Base-by-base conservation (phyloP, 2,888 invertebrate species). In the Macaria liturata region DNA sequence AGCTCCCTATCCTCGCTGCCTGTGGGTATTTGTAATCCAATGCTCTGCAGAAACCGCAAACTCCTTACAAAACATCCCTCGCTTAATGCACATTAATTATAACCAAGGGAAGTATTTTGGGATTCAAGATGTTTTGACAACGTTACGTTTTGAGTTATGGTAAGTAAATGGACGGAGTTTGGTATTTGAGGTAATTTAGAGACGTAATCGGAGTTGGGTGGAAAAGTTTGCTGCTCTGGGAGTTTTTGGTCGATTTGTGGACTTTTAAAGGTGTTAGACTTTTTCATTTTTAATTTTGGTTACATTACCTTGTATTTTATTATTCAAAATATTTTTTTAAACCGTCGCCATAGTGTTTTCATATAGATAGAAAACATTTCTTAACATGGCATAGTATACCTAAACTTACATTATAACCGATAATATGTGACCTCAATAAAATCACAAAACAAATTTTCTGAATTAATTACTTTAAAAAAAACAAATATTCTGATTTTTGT, bases 31-130 rank as follows among this genome's bases (percentile, higher is more conserved):
- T 55, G 78, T 77, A 83, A 81, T 80, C 69, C 73, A 75, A 81
- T 80, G 78, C 75, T 66, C 70, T 68, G 70, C 69, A 73, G 76
- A 77, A 81, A 80, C 83, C 81, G 66, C 85, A 77, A 81, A 76
- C 73, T 72, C 72, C 73, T 84, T 78, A 84, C 83, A 83, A 83
- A 85, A 82, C 76, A 70, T 68, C 78, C 77, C 83, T 82, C 81
- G 81, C 80, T 83, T 87, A 87, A 88, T 84, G 81, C 78, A 75
- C 83, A 86, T 86, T 84, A 83, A 87, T 86, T 85, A 83, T 83
- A 72, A 74, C 71, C 57, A 51, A 45, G 69, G 67, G 70, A 44
- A 51, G 45, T 51, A 51, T 51, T 51, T 39, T 34, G 72, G 65
- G 71, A 69, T 71, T 77, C 70, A 81, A 82, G 82, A 80, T 83